A percentile compares a stretch with the other conserved stretches of the same genome.
These are phyloP conservation scores for Periphyllus acericola DNA, from an alignment of 2,888 invertebrate species.

Conservation along the genomic window DNA sequence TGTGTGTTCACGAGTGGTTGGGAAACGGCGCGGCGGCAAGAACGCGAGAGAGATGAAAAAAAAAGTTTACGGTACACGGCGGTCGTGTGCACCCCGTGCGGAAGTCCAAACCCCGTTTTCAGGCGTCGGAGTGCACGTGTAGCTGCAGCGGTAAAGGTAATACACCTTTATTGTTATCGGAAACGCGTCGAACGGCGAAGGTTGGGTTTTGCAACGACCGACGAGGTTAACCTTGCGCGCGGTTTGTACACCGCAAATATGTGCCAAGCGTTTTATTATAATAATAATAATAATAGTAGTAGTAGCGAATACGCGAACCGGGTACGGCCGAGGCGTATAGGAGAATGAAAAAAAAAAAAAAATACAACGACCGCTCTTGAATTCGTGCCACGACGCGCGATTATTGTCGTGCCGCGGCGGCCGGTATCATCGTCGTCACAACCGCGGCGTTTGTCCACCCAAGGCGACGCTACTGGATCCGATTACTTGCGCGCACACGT, in stretches of 20 bases:
- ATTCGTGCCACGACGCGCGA: slow-evolving; percentile 22
- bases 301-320: background rate
- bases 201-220: slow-evolving; percentile 41
- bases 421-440: too few relatives aligned
- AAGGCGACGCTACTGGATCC: background rate
- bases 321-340: too few relatives aligned
- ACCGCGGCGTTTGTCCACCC: background rate
- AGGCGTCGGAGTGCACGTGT: too few relatives aligned
- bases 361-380: slow-evolving; percentile 32
- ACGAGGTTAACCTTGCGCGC: slow-evolving; percentile 43
- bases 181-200: slow-evolving; percentile 16
- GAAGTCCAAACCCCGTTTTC: slow-evolving; percentile 10
- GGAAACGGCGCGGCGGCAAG: too few relatives aligned
- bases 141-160: background rate
- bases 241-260: slow-evolving; percentile 25
- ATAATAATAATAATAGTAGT: background rate
- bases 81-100: background rate
- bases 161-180: background rate
- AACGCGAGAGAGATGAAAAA: too few relatives aligned
- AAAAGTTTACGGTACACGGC: too few relatives aligned
- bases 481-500: slow-evolving; percentile 16
- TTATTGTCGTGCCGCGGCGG: background rate
- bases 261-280: slow-evolving; percentile 52
- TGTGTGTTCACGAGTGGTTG: too few relatives aligned
- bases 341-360: too few relatives aligned